Conservation (phyloP, 2,113 vertebrate species). For the Dicentrarchus labrax region DNA sequence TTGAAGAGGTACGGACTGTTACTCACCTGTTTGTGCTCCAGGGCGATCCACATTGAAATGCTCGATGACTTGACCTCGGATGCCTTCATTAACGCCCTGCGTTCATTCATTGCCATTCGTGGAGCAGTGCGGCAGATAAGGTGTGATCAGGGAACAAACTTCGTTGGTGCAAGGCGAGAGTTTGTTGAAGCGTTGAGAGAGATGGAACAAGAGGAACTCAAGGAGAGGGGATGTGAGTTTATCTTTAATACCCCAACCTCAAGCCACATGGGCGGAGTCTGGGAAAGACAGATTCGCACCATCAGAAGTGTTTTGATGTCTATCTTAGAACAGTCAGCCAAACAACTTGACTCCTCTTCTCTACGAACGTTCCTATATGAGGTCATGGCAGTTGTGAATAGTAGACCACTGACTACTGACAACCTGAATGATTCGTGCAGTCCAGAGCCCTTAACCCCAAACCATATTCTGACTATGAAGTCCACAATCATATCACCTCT, state of each 20-base stretch:
- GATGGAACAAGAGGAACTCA: too few species aligned
- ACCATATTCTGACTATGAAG: background rate
- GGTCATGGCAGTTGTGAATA: background rate
- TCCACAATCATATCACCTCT: background rate
- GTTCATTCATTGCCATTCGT: constrained; percentile 16
- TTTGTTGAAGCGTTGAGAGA: too few species aligned
- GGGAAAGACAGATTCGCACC: background rate
- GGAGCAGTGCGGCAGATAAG: background rate
- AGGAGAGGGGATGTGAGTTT: background rate
- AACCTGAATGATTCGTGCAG: background rate
- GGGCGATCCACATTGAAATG: constrained; percentile 27
- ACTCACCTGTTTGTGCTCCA: constrained; percentile 19
- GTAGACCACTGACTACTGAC: background rate
- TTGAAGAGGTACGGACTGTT: constrained; percentile 12
- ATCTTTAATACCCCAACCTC: background rate
- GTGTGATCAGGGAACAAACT: constrained; percentile 31
- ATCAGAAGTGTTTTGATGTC: background rate
- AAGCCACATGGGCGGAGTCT: constrained; percentile 2
- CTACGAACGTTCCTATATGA: background rate
- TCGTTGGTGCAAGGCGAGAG: background rate
- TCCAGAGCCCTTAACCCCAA: background rate
- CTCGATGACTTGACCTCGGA: constrained; percentile 15
- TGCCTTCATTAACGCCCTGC: constrained; percentile 19
- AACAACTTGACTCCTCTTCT: background rate
- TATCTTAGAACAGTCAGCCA: background rate